Evolutionary conservation across 2,797 vertebrate genomes (phyloP).

Genomic region (Lindbergichthys nudifrons): DNA sequence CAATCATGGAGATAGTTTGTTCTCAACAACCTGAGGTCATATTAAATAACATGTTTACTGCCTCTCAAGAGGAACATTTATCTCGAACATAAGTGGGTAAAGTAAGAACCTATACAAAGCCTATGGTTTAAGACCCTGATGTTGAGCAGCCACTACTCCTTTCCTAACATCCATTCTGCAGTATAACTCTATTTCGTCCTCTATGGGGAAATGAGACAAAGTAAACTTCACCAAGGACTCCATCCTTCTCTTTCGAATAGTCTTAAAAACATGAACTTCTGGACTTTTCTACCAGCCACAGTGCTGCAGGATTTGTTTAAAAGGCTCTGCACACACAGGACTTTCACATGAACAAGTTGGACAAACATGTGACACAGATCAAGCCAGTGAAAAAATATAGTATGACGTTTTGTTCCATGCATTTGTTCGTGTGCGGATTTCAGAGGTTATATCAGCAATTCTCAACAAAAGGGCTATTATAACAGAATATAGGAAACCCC

Average conservation of each 20-base stretch:
- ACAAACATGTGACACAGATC: slow-evolving; percentile 58
- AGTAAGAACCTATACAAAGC: neutral
- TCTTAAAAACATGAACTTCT: neutral
- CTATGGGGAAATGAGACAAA: neutral
- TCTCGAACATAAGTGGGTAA: neutral
- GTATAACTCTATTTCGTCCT: slow-evolving; percentile 19
- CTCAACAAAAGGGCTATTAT: neutral
- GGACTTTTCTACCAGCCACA: neutral
- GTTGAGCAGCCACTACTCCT: neutral
- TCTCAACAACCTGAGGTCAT: neutral
- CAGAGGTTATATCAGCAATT: neutral
- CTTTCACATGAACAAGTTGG: slow-evolving; percentile 55
- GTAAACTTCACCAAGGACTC: slow-evolving; percentile 8
- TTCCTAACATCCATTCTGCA: neutral
- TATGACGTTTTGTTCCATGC: neutral
- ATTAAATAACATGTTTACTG: slow-evolving; percentile 4
- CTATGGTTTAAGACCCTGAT: slow-evolving; percentile 10
- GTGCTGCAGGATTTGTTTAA: slow-evolving; percentile 15
- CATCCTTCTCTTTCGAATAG: slow-evolving; percentile 7
- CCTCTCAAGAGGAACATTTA: neutral
- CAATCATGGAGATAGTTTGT: slow-evolving; percentile 1
- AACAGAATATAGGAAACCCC: neutral
- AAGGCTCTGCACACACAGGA: slow-evolving; percentile 25
- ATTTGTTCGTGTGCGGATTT: neutral
- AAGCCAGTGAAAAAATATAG: neutral